Base-by-base conservation (phyloP, 1,140 invertebrate genomes). In the Myzus persicae region DNA sequence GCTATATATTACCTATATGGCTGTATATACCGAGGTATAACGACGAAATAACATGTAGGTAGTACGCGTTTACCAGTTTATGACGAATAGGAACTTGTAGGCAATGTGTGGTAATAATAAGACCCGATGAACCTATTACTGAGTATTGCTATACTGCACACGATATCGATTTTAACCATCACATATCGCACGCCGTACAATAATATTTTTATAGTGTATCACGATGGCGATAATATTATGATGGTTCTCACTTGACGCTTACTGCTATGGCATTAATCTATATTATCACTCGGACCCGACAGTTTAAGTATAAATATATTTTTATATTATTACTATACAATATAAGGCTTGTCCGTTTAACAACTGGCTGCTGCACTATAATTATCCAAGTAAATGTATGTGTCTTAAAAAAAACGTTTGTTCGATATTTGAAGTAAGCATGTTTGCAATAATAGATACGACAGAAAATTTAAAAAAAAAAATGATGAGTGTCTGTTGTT, bases 211-310 rank as follows among this genome's bases (percentile, higher is more conserved):
- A 67, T 67, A 6, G 26, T 31, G 11, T n/a, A n/a, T 31, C 11
- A 67, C n/a, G 59, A 67, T 67, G 26, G n/a, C 5, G 59, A 67
- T 67, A 31, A n/a, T n/a, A n/a, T n/a, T n/a, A n/a, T n/a, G n/a
- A n/a, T 4, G 59, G n/a, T 31, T n/a, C 7, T n/a, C 4, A 0
- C n/a, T n/a, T n/a, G n/a, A n/a, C n/a, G 0, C 1, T 18, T 6
- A n/a, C 31, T 6, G 18, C 31, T 18, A 67, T 76, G 1, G 14
- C 18, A 18, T 76, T 76, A n/a, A 18, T 18, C 31, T n/a, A 67
- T n/a, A 67, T 51, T 22, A 76, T 76, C 59, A n/a, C 14, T 14
- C 14, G 14, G 59, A 76, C 18, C 31, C 14, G n/a, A 76, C 59
- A n/a, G 14, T 76, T 20, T 24, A 76, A n/a, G 18, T n/a, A 67